Conservation (phyloP, 2,113 vertebrate species). For the Phaethon lepturus region DNA sequence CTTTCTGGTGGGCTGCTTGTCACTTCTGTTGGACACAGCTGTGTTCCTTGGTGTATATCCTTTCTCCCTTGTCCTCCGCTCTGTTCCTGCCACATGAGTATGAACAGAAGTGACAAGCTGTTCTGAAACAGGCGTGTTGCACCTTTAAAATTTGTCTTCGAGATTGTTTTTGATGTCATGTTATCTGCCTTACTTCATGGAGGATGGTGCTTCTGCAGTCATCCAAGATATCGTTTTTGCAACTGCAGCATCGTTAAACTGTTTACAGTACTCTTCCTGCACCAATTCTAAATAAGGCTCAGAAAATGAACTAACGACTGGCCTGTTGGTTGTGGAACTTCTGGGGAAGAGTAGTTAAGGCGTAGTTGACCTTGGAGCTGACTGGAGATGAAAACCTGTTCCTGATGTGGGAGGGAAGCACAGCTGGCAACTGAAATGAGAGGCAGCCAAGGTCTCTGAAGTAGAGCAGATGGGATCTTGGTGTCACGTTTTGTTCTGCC, state of each 20-base stretch:
- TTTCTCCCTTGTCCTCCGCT: not conserved
- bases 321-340: not conserved
- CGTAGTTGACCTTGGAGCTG: not conserved
- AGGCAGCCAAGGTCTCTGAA: not conserved
- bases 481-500: accelerated
- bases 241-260: not conserved
- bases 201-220: not conserved
- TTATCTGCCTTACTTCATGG: slow-evolving; percentile 59
- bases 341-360: not conserved
- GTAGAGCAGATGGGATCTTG: not conserved
- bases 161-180: slow-evolving; percentile 31
- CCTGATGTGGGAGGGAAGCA: not conserved
- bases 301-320: not conserved
- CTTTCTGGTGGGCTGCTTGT: slow-evolving; percentile 63
- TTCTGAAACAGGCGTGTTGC: slow-evolving; percentile 42
- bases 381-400: not conserved
- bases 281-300: not conserved
- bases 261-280: slow-evolving; percentile 26
- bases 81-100: not conserved
- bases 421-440: not conserved
- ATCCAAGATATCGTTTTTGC: not conserved
- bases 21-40: not conserved
- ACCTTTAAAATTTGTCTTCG: slow-evolving; percentile 52
- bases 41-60: not conserved
- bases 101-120: slow-evolving; percentile 17